phyloP scores from a whole-genome alignment of 2,113 vertebrate genomes.

The Psettodes erumei region DNA sequence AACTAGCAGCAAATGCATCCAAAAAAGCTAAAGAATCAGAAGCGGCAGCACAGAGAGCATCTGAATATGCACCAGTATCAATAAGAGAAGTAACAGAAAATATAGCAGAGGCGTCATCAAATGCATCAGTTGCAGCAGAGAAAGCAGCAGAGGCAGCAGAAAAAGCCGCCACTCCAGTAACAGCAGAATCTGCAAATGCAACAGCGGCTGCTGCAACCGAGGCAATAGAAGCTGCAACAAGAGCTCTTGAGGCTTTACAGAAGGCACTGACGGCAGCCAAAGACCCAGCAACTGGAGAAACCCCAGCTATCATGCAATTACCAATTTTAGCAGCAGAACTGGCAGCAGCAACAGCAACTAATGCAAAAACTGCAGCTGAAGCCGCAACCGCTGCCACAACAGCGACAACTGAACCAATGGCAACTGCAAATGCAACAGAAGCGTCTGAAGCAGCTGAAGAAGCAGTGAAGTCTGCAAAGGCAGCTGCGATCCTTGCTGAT shows the following conservation, averaged over 20 bases:
- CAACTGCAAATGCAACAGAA: not conserved
- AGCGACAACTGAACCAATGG: not conserved
- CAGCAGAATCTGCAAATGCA: not conserved
- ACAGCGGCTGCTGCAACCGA: not conserved
- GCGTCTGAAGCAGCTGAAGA: not conserved
- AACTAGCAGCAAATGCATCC: not conserved
- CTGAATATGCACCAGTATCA: not conserved
- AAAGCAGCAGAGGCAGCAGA: conserved; percentile 1
- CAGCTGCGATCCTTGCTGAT: not conserved
- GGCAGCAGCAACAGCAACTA: not conserved
- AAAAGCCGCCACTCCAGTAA: not conserved
- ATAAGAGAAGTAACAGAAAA: not conserved
- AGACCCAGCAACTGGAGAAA: not conserved
- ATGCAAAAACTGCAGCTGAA: not conserved
- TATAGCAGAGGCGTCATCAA: not conserved
- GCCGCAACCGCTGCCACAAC: not conserved
- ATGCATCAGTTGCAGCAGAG: not conserved
- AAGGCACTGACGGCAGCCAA: not conserved
- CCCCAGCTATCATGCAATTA: not conserved
- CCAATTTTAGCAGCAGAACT: not conserved
- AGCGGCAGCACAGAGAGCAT: not conserved
- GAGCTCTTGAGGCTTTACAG: not conserved
- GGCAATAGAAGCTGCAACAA: not conserved
- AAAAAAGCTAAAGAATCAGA: not conserved
- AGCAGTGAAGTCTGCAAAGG: not conserved